Conservation (phyloP, 2,888 invertebrate species). For the Tethea ocularis region DNA sequence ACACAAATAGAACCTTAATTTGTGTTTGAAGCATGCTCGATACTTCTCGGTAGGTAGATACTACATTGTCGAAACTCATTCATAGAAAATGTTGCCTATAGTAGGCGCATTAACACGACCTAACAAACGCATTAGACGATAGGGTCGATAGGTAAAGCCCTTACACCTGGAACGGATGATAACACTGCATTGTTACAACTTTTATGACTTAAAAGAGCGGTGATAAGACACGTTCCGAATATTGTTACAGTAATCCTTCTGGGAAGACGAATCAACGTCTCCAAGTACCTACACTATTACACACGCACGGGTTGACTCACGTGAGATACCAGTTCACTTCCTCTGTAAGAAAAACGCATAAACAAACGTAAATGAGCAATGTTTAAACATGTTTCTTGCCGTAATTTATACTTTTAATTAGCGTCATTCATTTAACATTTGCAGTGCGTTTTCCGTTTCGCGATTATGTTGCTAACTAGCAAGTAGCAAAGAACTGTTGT, state of each 20-base stretch:
- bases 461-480: not conserved
- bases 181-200: not conserved
- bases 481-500: too few species aligned
- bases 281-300: not conserved
- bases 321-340: not conserved
- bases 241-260: not conserved
- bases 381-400: not conserved
- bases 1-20: too few species aligned
- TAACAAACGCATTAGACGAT: not conserved
- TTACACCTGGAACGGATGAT: not conserved
- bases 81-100: too few species aligned
- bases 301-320: not conserved
- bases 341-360: not conserved
- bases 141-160: not conserved
- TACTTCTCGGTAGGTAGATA: too few species aligned
- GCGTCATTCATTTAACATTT: not conserved
- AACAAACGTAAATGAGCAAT: too few species aligned
- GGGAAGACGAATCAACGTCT: not conserved
- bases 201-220: not conserved
- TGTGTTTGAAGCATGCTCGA: too few species aligned
- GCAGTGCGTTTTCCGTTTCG: not conserved
- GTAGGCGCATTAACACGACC: not conserved
- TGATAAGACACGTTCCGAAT: conserved; percentile 2
- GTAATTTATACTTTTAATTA: conserved; percentile 4
- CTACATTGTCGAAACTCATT: too few species aligned